These are phyloP conservation scores for Aphelenchoides besseyi DNA, from an alignment of 1,140 invertebrate genomes.

Conservation along the genomic window DNA sequence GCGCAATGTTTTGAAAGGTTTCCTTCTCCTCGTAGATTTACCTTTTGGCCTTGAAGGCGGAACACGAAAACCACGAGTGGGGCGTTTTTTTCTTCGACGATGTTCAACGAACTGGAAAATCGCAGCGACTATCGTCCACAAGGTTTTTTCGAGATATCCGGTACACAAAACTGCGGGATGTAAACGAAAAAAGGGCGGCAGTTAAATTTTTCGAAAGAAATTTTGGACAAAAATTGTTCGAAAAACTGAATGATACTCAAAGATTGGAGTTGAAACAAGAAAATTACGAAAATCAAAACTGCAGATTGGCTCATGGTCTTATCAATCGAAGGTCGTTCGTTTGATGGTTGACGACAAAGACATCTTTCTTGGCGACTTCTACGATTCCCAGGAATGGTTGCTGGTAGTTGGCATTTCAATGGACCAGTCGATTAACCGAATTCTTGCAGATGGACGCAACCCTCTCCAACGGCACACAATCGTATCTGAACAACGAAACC, in stretches of 20 bases:
- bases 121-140: not conserved
- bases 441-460: constrained; percentile 46
- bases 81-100: no score
- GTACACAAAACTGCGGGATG: not conserved
- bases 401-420: constrained; percentile 28
- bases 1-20: not conserved
- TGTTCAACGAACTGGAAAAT: not conserved
- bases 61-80: no score
- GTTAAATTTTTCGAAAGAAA: not conserved
- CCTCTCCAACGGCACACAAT: constrained; percentile 50
- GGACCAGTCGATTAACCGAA: not conserved
- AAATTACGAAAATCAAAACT: not conserved
- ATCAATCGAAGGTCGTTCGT: constrained; percentile 56
- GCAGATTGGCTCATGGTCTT: constrained; percentile 60
- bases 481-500: constrained; percentile 56
- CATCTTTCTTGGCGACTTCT: constrained; percentile 60
- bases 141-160: not conserved
- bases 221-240: not conserved
- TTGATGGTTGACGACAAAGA: constrained; percentile 57
- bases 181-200: not conserved
- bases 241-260: no score
- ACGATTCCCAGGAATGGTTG: constrained; percentile 62
- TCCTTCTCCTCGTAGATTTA: not conserved
- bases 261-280: constrained; percentile 1
- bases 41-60: not conserved